Conservation (phyloP, 1,140 invertebrate species). For the Glossosoma conforme region DNA sequence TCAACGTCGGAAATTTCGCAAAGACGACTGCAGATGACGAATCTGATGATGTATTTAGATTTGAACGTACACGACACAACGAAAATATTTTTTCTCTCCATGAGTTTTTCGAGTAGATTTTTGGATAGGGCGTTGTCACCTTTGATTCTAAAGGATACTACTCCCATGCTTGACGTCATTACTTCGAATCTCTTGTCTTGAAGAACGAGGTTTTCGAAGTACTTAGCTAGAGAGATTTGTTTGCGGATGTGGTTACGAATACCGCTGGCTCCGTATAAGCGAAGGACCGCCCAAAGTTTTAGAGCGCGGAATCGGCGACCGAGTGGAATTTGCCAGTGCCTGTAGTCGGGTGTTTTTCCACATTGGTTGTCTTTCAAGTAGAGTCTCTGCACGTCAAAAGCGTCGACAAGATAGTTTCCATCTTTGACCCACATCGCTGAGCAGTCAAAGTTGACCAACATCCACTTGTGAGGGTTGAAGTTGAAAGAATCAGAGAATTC, state of each 20-base stretch:
- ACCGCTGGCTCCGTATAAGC: slow-evolving; percentile 76
- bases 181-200: slow-evolving; percentile 77
- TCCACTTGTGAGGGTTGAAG: slow-evolving; percentile 90
- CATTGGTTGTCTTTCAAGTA: slow-evolving; percentile 75
- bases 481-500: slow-evolving; percentile 83
- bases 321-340: slow-evolving; percentile 93
- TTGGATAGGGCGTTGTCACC: slow-evolving; percentile 75
- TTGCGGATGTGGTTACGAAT: slow-evolving; percentile 74
- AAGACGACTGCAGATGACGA: slow-evolving; percentile 73
- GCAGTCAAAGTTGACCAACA: slow-evolving; percentile 89
- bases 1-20: slow-evolving; percentile 68
- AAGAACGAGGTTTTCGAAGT: slow-evolving; percentile 67
- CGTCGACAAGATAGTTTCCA: slow-evolving; percentile 69
- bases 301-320: slow-evolving; percentile 85
- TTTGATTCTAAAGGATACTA: slow-evolving; percentile 86
- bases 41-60: slow-evolving; percentile 70
- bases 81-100: slow-evolving; percentile 75
- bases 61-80: slow-evolving; percentile 70
- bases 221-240: slow-evolving; percentile 67
- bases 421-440: slow-evolving; percentile 84
- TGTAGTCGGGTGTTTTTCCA: slow-evolving; percentile 75
- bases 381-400: slow-evolving; percentile 89
- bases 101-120: slow-evolving; percentile 69
- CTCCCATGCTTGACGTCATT: slow-evolving; percentile 64
- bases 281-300: slow-evolving; percentile 91